A percentile compares a stretch with the other conserved stretches of the same genome.
Conservation (phyloP, 2,797 vertebrate species). For the Phalloptychus januarius region DNA sequence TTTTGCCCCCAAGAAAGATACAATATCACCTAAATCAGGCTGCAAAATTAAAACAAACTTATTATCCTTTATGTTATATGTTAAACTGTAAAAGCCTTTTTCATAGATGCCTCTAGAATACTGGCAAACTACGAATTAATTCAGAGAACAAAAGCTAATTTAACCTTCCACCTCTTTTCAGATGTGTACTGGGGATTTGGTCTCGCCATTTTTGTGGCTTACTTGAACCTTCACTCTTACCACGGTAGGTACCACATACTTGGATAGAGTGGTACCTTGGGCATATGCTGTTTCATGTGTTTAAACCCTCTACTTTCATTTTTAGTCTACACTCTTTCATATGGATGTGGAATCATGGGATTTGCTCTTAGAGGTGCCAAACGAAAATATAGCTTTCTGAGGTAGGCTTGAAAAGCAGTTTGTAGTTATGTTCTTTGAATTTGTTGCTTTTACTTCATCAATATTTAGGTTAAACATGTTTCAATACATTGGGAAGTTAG, state of each 20-base stretch:
- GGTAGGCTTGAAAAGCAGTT: constrained; percentile 31
- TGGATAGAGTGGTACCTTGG: neutral
- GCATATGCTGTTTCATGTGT: neutral
- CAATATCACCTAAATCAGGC: neutral
- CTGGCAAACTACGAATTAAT: neutral
- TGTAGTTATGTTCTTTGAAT: neutral
- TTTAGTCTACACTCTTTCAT: constrained; percentile 72
- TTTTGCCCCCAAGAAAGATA: neutral
- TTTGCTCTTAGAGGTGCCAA: constrained; percentile 71
- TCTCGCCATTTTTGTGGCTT: constrained; percentile 64
- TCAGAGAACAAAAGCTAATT: constrained; percentile 1
- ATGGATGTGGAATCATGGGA: constrained; percentile 68
- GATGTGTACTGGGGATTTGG: constrained; percentile 69
- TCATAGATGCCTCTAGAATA: neutral
- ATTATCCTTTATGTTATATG: neutral
- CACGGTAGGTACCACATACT: constrained; percentile 57
- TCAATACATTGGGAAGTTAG: neutral
- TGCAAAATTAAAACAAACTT: neutral
- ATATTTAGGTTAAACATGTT: neutral
- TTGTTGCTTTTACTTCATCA: neutral
- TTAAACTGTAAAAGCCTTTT: neutral
- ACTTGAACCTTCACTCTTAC: constrained; percentile 53
- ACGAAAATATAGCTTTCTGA: constrained; percentile 63
- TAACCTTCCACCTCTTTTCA: constrained; percentile 28
- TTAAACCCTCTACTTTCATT: constrained; percentile 36